Conservation (phyloP, 2,113 vertebrate species). For the cattle (Bos taurus) region ARS-UCD2.0 NC_037332.1:54801501-54802000, state of each 20-base stretch:
- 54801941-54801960: not conserved
- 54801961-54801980: not conserved
- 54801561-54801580: not conserved
- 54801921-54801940: not conserved
- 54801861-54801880: not conserved
- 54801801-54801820: not conserved
- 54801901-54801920: not conserved
- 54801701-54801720: not conserved
- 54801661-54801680: not conserved
- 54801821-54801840: not conserved
- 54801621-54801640: not conserved
- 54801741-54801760: not conserved
- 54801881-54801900: not conserved
- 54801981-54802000: not conserved
- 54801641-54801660: not conserved
- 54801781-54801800: not conserved
- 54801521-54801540: not conserved
- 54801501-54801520: not conserved
- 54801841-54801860: not conserved
- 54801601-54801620: not conserved
- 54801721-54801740: not conserved
- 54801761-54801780: not conserved
- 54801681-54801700: not conserved
- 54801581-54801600: not conserved
- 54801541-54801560: not conserved